Evolutionary conservation across 2,797 vertebrate species (phyloP).

Genomic region (Enoplosus armatus): DNA sequence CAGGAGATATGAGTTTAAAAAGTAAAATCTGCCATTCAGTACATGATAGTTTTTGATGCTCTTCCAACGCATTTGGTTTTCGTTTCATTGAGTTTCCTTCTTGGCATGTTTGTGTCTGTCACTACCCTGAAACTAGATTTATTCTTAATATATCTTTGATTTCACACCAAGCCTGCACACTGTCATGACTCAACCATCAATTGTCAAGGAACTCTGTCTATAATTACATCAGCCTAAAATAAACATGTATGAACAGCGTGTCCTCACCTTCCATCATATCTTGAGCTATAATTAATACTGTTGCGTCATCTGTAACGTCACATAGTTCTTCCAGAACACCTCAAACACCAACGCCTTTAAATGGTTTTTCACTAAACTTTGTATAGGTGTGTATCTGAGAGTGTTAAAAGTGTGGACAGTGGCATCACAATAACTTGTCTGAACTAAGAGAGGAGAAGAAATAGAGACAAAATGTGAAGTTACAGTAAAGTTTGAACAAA

Average conservation of each 20-base stretch:
- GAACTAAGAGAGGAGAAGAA: constrained; percentile 1
- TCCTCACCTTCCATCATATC: background rate
- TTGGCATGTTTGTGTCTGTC: background rate
- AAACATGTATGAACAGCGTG: background rate
- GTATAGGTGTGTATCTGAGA: background rate
- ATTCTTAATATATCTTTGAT: constrained; percentile 5
- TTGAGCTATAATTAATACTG: constrained; percentile 9
- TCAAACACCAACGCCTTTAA: background rate
- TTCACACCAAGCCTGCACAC: constrained; percentile 1
- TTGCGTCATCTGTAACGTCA: background rate
- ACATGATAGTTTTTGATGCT: background rate
- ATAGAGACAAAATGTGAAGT: background rate
- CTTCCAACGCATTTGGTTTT: background rate
- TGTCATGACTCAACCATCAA: background rate
- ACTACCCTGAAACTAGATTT: background rate
- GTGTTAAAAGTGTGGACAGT: background rate
- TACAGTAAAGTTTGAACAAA: background rate
- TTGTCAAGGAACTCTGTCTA: background rate
- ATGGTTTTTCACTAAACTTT: background rate
- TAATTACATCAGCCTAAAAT: background rate
- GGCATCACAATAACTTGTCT: background rate
- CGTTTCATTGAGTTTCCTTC: background rate
- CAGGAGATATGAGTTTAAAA: no score
- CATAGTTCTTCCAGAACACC: background rate
- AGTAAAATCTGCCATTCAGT: background rate